Base-by-base conservation (phyloP, 1,140 invertebrate genomes). In the Stegodyphus mimosarum region DNA sequence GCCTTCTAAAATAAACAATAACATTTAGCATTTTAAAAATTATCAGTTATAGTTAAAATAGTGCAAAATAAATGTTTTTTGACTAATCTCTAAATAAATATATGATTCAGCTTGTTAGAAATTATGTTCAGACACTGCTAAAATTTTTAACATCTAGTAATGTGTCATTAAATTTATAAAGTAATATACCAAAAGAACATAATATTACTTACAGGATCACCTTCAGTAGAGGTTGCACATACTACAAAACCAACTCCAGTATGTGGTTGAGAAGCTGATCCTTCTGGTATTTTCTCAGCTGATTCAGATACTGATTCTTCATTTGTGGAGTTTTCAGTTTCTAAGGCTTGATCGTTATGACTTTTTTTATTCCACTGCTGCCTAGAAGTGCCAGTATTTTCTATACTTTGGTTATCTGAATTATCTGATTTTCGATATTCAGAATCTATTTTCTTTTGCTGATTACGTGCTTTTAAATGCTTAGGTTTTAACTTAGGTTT, bases 401-500 rank as follows among this genome's bases (percentile, higher is more conserved):
- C 48, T 9, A 11, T 9, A 71, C 0, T 10, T 49, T 71, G 72
- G 6, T 60, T n/a, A 52, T 73, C 50, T 2, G 55, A 52, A 67
- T 18, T 49, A 9, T 76, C 73, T 52, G 13, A 7, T 18, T 84
- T 78, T 7, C 63, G 71, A 72, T 84, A n/a, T 85, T 86, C 77
- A 49, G 69, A 66, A 55, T 81, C 84, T 15, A 67, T 66, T 55
- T 78, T 87, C 63, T 80, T 86, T 80, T 88, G 33, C 85, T 89
- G 66, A 86, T 88, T 74, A 81, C 89, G 86, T 74, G 87, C 87
- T 87, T 89, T 86, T 81, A 87, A 10, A 69, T 88, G 55, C 90
- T 95, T 96, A 33, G 93, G 92, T 86, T 95, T 92, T 15, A 97
- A 90, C 51, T 95, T 95, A 1, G 96, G 96, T 91, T 97, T 97